Conservation (phyloP, 1,140 invertebrate species). For the Aleiodes sp. region DNA sequence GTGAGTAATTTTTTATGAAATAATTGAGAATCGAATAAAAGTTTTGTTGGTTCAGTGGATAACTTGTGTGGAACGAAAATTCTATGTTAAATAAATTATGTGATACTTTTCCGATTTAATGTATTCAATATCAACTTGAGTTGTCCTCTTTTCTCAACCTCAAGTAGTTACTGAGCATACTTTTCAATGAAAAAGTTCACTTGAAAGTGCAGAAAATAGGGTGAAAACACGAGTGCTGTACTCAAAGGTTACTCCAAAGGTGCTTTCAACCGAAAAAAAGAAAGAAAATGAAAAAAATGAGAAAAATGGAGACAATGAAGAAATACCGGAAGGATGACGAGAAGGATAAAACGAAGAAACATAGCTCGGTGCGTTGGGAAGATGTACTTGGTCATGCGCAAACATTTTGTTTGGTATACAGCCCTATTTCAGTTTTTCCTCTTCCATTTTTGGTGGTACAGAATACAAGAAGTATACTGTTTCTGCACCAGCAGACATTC, state of each 20-base stretch:
- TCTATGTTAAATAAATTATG: too few species aligned
- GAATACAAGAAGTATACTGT: too few species aligned
- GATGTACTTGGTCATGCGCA: not conserved
- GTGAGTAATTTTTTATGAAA: conserved; percentile 49
- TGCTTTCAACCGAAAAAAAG: not conserved
- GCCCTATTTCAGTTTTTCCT: not conserved
- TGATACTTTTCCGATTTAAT: not conserved
- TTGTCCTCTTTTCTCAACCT: not conserved
- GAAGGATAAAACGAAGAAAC: not conserved
- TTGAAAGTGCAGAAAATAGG: not conserved
- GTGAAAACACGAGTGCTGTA: not conserved
- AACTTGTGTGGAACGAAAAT: too few species aligned
- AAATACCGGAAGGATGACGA: too few species aligned
- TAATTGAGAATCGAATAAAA: not conserved
- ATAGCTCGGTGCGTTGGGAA: not conserved
- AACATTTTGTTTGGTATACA: not conserved
- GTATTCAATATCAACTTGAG: not conserved
- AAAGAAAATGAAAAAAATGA: not conserved
- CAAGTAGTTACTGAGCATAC: not conserved
- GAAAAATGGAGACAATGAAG: too few species aligned
- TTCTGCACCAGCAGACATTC: too few species aligned
- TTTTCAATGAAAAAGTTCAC: not conserved
- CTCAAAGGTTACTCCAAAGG: not conserved
- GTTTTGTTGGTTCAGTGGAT: too few species aligned
- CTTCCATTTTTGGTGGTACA: too few species aligned